Base-by-base conservation (phyloP, 2,888 invertebrate species). In the Cheilosia grossa region DNA sequence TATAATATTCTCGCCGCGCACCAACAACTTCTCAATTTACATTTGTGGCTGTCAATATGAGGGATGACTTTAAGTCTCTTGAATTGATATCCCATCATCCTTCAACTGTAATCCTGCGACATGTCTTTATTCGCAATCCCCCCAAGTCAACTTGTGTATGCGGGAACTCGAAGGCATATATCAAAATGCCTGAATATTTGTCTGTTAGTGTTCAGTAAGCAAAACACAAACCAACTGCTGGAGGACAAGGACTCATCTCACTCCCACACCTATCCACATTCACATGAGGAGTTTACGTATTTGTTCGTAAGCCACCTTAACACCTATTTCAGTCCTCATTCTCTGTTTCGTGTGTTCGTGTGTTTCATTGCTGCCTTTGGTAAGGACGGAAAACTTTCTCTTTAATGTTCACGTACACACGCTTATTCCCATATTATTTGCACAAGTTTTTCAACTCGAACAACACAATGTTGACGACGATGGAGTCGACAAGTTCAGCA, bases 151-250 rank as follows among this genome's bases (percentile, higher is more conserved):
- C 54, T 40, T 74, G 37, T 54, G 53, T 42, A 30, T 74, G 64
- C 51, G 24, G 47, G 61, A 70, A 75, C 70, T 44, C 40, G 44
- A 83, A 59, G 64, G 49, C 79, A 80, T 83, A 70, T 79, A 70
- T 74, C 64, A 66, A 74, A 80, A 83, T 67, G 56, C 33, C 44
- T 33, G 70, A 54, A 80, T 70, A 74, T 75, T 79, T 79, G 79
- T 66, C 67, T 83, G 79, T 69, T 79, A 59, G 70, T 49, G 21
- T 83, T 64, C 24, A 44, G 47, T 53, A 54, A 74, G 58, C 56
- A 79, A 51, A 70, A 79, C 64, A 70, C 64, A 27, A 54, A 54
- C 40, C 59, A 63, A 24, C 53, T 42, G 54, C 44, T 51, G 5
- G 47, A 56, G 54, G 56, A 64, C 21, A 49, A 10, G 10, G 9